These are phyloP conservation scores for Polietes domitor DNA, from an alignment of 2,888 invertebrate species.

Conservation along the genomic window DNA sequence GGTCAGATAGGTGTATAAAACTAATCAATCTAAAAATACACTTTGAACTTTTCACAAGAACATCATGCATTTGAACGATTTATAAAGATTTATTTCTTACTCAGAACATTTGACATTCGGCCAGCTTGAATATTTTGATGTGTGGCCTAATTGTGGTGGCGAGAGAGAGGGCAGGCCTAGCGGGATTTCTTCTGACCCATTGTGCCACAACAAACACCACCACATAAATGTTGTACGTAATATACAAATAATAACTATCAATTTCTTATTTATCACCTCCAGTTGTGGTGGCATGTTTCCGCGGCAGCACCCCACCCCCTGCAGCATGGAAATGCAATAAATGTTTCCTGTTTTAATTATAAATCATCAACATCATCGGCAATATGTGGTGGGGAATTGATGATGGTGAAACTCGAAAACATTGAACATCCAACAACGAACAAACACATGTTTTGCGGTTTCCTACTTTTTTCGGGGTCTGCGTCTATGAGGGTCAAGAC, in stretches of 20 bases:
- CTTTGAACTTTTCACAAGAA: no score
- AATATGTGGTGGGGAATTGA: slow-evolving; percentile 44
- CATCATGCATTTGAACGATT: no score
- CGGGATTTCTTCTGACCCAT: not conserved
- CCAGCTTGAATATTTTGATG: no score
- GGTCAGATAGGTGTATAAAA: no score
- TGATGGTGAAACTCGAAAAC: slow-evolving; percentile 23
- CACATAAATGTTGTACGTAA: not conserved
- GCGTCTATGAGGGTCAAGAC: slow-evolving; percentile 64
- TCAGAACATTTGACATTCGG: no score
- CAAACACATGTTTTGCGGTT: slow-evolving; percentile 55
- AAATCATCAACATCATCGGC: slow-evolving; percentile 49
- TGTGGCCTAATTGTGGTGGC: no score
- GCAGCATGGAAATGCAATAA: slow-evolving; percentile 13
- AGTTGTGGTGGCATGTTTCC: not conserved
- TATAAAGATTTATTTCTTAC: no score
- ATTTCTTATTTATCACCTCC: slow-evolving; percentile 24
- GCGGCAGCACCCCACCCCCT: not conserved
- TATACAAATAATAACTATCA: slow-evolving; percentile 15
- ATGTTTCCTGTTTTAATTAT: slow-evolving; percentile 61
- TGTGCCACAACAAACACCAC: not conserved
- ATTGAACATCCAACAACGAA: not conserved
- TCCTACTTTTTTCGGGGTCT: not conserved
- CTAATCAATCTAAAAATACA: no score
- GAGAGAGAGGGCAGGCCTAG: not conserved